phyloP scores from a whole-genome alignment of 2,113 vertebrate genomes.

The Falco punctatus region DNA sequence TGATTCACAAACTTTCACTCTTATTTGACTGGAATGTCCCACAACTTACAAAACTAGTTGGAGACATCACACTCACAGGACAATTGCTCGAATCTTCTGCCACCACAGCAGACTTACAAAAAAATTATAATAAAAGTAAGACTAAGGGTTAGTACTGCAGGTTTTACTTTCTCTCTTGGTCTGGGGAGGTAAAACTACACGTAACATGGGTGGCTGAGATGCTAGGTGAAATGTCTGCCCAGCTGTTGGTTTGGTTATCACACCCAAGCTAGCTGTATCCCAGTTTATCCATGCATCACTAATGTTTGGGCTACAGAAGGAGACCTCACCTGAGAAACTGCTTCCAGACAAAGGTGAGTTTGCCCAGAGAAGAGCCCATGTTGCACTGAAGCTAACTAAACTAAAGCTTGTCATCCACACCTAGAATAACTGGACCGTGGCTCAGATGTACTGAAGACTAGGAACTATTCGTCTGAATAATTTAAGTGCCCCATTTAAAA shows the following conservation, averaged over 20 bases:
- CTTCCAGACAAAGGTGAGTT: not conserved
- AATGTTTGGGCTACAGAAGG: not conserved
- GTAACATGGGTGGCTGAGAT: not conserved
- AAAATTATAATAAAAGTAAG: not conserved
- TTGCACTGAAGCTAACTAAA: not conserved
- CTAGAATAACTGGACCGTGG: not conserved
- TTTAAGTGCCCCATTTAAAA: constrained; percentile 18
- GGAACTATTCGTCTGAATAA: constrained; percentile 19
- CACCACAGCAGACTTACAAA: not conserved
- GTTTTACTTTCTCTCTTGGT: not conserved
- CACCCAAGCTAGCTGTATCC: not conserved
- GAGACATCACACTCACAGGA: not conserved
- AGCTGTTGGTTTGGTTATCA: not conserved
- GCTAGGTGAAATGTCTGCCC: not conserved
- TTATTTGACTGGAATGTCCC: not conserved
- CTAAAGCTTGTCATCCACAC: not conserved
- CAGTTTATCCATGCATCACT: not conserved
- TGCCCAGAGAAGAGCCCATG: not conserved
- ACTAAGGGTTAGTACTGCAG: not conserved
- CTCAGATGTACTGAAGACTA: not conserved
- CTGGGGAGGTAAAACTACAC: not conserved
- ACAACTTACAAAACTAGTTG: not conserved
- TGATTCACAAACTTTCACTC: constrained; percentile 18
- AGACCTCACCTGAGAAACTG: not conserved
- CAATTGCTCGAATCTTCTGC: not conserved